Percentiles rank a stretch among this genome's conserved stretches.
These are phyloP conservation scores for Oegoconia quadripuncta DNA, from an alignment of 2,888 invertebrate genomes.

Conservation along the genomic window DNA sequence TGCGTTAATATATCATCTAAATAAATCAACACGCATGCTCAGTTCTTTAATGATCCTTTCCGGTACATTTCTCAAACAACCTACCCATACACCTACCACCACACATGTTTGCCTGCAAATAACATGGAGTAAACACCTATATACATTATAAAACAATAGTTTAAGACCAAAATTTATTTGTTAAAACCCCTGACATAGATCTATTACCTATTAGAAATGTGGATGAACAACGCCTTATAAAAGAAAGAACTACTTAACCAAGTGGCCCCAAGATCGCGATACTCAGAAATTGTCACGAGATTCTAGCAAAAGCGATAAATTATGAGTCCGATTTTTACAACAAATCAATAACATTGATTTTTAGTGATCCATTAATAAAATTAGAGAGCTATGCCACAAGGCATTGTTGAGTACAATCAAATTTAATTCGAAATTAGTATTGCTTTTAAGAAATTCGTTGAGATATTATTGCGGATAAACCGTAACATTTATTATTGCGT, in stretches of 20 bases:
- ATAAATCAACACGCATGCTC: too few species aligned
- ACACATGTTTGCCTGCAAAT: too few species aligned
- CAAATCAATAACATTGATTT: not conserved
- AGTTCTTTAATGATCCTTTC: too few species aligned
- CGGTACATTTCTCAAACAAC: too few species aligned
- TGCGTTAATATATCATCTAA: too few species aligned
- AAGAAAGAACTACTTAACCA: slow-evolving; percentile 15
- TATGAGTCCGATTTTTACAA: slow-evolving; percentile 10
- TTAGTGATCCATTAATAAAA: slow-evolving; percentile 8
- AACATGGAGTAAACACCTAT: too few species aligned
- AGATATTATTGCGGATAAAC: slow-evolving; percentile 36
- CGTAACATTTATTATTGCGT: slow-evolving; percentile 46
- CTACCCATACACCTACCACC: too few species aligned
- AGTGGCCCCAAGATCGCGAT: slow-evolving; percentile 54
- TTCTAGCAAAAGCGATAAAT: slow-evolving; percentile 21
- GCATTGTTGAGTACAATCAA: not conserved
- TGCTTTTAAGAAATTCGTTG: slow-evolving; percentile 70
- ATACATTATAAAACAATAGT: too few species aligned
- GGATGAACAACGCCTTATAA: not conserved
- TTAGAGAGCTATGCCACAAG: slow-evolving; percentile 16
- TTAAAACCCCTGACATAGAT: too few species aligned
- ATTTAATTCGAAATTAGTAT: slow-evolving; percentile 33
- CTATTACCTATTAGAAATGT: slow-evolving; percentile 1
- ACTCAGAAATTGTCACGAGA: slow-evolving; percentile 25
- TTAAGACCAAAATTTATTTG: too few species aligned